These are phyloP conservation scores for Cheirogaleus medius DNA, from an alignment of 2,113 vertebrate genomes.

Conservation along the genomic window DNA sequence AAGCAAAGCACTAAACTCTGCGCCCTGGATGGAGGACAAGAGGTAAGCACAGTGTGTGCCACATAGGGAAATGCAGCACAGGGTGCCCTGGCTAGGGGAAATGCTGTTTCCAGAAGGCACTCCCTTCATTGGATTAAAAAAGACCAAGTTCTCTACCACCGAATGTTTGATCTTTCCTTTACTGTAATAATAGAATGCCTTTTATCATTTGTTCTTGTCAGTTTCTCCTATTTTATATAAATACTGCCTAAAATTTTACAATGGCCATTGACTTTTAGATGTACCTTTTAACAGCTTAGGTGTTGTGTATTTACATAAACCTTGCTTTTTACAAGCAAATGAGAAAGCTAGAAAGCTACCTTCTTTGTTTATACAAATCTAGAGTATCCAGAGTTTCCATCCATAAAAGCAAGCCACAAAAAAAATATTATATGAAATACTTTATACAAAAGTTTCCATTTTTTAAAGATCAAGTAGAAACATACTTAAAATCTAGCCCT, in stretches of 20 bases:
- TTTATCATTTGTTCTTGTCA: background rate
- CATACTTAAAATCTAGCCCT: background rate
- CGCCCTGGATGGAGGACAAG: conserved; percentile 92
- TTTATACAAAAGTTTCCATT: background rate
- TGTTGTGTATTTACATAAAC: conserved; percentile 69
- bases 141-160: background rate
- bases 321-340: conserved; percentile 73
- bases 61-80: background rate
- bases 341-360: conserved; percentile 36
- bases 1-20: conserved; percentile 96
- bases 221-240: background rate
- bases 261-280: conserved; percentile 25
- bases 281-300: conserved; percentile 27
- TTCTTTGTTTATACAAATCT: conserved; percentile 75
- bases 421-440: conserved; percentile 22
- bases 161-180: background rate
- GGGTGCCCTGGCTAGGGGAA: background rate
- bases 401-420: conserved; percentile 17
- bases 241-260: conserved; percentile 12
- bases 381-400: conserved; percentile 53
- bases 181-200: background rate
- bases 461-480: background rate
- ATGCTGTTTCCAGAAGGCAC: background rate
- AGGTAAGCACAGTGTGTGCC: conserved; percentile 85
- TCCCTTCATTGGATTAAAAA: background rate